These are phyloP conservation scores for Microplitis demolitor DNA, from an alignment of 1,140 invertebrate species.

Conservation along the genomic window DNA sequence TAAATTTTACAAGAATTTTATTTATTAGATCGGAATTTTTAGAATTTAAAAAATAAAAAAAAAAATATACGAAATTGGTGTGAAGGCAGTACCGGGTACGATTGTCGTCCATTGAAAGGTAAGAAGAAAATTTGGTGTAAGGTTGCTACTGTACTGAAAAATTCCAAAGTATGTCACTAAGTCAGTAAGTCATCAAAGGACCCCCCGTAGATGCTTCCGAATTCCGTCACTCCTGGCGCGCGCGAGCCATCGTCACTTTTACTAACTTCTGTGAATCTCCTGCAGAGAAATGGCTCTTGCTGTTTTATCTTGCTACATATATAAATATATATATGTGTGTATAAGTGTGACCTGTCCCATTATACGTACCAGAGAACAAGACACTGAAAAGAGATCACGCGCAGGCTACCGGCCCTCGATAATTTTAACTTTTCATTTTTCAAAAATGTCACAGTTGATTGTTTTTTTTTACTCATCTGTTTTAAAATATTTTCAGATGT, in stretches of 20 bases:
- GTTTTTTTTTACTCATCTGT: not conserved
- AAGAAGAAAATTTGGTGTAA: not conserved
- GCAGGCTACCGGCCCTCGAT: no score
- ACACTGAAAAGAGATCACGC: no score
- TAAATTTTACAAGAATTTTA: no score
- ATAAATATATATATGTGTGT: constrained; percentile 24
- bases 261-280: constrained; percentile 28
- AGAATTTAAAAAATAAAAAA: no score
- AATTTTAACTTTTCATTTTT: no score
- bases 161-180: not conserved
- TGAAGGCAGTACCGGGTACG: no score
- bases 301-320: no score
- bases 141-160: not conserved
- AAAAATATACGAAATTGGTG: no score
- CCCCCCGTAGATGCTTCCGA: not conserved
- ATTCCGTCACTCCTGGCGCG: not conserved
- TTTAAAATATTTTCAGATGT: constrained; percentile 16
- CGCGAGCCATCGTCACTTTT: constrained; percentile 13
- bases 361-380: no score
- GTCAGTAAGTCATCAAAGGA: constrained; percentile 4
- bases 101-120: no score
- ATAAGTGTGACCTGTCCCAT: not conserved
- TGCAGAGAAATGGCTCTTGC: constrained; percentile 31
- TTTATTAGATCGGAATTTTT: no score
- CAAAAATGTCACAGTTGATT: no score